Percentiles rank a stretch among this genome's conserved stretches.
phyloP scores from a whole-genome alignment of 2,888 invertebrate species.

The Ceramica pisi region DNA sequence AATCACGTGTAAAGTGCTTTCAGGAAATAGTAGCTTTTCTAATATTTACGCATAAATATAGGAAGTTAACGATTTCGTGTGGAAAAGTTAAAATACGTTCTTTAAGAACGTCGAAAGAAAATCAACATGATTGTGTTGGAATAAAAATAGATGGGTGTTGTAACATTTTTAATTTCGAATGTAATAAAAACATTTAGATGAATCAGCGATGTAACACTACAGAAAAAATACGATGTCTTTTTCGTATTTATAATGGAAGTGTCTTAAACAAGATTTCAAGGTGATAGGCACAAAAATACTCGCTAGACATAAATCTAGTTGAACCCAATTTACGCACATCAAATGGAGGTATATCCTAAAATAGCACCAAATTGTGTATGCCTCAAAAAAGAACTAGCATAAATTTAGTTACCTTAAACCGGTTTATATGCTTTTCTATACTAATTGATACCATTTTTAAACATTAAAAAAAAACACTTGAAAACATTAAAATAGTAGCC shows the following conservation, averaged over 20 bases:
- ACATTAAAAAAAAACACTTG: too few species aligned
- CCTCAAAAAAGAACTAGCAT: too few species aligned
- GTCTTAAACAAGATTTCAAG: background rate
- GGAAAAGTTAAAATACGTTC: constrained; percentile 15
- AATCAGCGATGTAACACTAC: background rate
- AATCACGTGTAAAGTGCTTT: constrained; percentile 35
- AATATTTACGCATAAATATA: constrained; percentile 37
- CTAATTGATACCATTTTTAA: too few species aligned
- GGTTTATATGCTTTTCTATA: too few species aligned
- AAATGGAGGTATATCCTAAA: too few species aligned
- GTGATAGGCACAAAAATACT: too few species aligned
- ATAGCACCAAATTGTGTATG: too few species aligned
- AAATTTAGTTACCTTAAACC: too few species aligned
- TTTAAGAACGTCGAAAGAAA: constrained; percentile 4
- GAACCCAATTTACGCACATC: too few species aligned
- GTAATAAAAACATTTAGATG: background rate
- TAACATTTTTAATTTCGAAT: background rate
- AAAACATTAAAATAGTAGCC: too few species aligned
- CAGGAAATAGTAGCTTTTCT: constrained; percentile 29
- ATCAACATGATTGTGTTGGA: constrained; percentile 25
- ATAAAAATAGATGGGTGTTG: constrained; percentile 14
- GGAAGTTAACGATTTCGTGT: constrained; percentile 18
- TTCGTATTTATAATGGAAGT: background rate
- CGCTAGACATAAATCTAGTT: too few species aligned
- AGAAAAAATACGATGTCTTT: background rate